Conservation (phyloP, 2,888 invertebrate genomes). For the Pharmacophagus antenor region DNA sequence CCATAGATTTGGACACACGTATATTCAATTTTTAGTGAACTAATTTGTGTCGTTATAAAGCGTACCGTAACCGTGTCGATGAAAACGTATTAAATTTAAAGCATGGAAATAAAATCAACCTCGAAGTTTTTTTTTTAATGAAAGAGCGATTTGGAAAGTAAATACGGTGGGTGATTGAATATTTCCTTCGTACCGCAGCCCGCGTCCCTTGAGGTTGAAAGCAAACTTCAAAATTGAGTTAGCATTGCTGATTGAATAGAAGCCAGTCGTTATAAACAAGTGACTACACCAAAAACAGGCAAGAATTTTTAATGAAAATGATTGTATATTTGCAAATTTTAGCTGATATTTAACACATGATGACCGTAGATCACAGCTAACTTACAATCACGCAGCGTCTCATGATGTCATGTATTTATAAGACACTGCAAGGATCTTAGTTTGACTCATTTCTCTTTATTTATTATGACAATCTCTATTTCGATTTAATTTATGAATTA, state of each 20-base stretch:
- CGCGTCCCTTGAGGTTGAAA: slow-evolving; percentile 12
- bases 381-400: no score
- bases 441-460: no score
- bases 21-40: no score
- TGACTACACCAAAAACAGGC: background rate
- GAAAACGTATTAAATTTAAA: background rate
- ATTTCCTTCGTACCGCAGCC: slow-evolving; percentile 15
- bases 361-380: no score
- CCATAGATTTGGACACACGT: no score
- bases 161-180: slow-evolving; percentile 20
- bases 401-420: no score
- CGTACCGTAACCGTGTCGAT: no score
- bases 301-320: background rate
- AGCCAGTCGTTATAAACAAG: slow-evolving; percentile 14
- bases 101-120: background rate
- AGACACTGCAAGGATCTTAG: no score
- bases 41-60: no score
- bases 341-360: no score
- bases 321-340: no score
- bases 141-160: background rate
- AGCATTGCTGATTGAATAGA: slow-evolving; percentile 18
- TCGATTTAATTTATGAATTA: background rate
- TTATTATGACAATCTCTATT: background rate
- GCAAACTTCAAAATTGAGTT: slow-evolving; percentile 22
- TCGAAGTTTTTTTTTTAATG: background rate